Conservation (phyloP, 2,888 invertebrate species). For the Acheta domesticus region DNA sequence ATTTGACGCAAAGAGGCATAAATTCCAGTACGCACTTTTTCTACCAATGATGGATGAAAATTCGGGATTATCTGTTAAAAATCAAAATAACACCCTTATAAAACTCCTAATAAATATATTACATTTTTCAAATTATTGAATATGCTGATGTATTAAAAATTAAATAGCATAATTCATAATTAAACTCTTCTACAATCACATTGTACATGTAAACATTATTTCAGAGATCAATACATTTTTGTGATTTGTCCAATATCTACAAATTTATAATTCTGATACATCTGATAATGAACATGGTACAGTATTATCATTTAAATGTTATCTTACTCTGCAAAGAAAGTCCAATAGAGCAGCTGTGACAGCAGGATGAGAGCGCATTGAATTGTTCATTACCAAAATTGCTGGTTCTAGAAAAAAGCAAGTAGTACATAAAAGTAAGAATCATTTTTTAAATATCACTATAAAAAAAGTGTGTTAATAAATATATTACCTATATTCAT, state of each 20-base stretch:
- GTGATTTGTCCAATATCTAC: too few species aligned
- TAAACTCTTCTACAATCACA: too few species aligned
- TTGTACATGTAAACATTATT: too few species aligned
- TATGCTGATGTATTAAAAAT: too few species aligned
- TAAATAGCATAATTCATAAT: too few species aligned
- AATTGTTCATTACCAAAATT: constrained; percentile 90
- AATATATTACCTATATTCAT: constrained; percentile 76
- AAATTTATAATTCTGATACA: too few species aligned
- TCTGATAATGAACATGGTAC: neutral
- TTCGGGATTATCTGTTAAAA: constrained; percentile 72
- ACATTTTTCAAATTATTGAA: too few species aligned
- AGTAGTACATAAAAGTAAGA: neutral
- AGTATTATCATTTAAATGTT: neutral
- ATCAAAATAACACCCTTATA: constrained; percentile 20
- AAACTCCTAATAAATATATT: too few species aligned
- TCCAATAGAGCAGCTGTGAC: constrained; percentile 86
- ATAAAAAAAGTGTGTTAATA: neutral
- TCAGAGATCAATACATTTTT: too few species aligned
- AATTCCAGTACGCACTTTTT: constrained; percentile 76
- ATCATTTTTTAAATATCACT: neutral
- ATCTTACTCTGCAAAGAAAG: constrained; percentile 74
- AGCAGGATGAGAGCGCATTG: constrained; percentile 85
- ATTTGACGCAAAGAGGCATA: constrained; percentile 80
- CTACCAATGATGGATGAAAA: constrained; percentile 75
- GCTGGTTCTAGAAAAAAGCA: constrained; percentile 66